Base-by-base conservation (phyloP, 1,140 invertebrate genomes). In the Babylonia areolata region DNA sequence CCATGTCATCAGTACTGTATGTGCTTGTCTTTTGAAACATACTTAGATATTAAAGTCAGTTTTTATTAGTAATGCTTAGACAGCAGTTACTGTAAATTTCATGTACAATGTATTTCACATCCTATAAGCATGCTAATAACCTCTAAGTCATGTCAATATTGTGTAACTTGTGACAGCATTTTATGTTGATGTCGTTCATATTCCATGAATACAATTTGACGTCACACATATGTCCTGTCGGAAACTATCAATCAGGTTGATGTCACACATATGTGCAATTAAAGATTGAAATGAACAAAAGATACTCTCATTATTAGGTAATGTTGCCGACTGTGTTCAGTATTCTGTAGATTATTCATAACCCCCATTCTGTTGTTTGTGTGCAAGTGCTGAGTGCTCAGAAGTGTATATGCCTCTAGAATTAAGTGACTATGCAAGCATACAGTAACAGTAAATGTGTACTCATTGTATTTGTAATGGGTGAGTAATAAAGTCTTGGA, bases 401-500 rank as follows among this genome's bases (percentile, higher is more conserved):
- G 75, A 77, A 77, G 75, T 28, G 35, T 20, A 77, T 77, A 77
- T 77, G 75, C 75, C 15, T 28, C 11, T 77, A 77, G 75, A 77
- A 3, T 64, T 23, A 77, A 37, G 37, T 77, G 75, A 77, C 17
- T 77, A 77, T 77, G 75, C 75, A 77, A 77, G 75, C 75, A 77
- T 77, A 77, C 31, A 40, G 75, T 77, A 77, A 40, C 75, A 77
- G 15, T 77, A 77, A 39, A 77, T 77, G 75, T 77, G 58, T 77
- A 77, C 23, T 37, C 75, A 40, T 37, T 40, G 35, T 77, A 77
- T 28, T 37, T 77, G 75, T 40, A 40, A 15, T 77, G 75, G 28
- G 28, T 77, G 75, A 40, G 75, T 40, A 77, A 77, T 77, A 77
- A 77, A 77, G 9, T 77, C 37, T 40, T 39, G 3, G 17, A 23